Percentiles rank a stretch among this genome's conserved stretches.
Conservation (phyloP, 2,113 vertebrate genomes). For the Prolemur simus region DNA sequence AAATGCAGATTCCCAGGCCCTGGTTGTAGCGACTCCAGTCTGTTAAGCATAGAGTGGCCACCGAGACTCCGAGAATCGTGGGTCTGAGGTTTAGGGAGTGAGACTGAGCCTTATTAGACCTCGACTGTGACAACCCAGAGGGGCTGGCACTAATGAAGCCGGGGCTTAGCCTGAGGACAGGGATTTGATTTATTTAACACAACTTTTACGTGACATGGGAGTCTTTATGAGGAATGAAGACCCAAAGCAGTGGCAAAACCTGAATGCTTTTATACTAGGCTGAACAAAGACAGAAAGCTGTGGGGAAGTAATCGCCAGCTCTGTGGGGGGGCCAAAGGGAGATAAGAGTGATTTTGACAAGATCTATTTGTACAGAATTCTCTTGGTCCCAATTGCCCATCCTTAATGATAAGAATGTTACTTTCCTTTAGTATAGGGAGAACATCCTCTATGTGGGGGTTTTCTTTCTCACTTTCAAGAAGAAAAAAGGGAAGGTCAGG, state of each 20-base stretch:
- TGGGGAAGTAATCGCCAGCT: background rate
- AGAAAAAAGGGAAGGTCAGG: background rate
- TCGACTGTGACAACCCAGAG: background rate
- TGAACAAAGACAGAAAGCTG: background rate
- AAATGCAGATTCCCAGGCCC: background rate
- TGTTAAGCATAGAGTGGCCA: background rate
- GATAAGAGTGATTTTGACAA: background rate
- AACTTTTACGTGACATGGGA: background rate
- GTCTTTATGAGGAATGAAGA: background rate
- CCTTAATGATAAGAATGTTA: background rate
- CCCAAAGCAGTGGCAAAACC: background rate
- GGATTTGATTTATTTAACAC: background rate
- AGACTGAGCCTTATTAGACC: background rate
- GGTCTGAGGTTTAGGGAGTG: background rate
- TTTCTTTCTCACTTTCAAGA: background rate
- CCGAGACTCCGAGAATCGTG: background rate
- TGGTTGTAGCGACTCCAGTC: background rate
- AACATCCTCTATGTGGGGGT: background rate
- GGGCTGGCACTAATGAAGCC: background rate
- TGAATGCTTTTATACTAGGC: background rate
- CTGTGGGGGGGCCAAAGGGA: background rate
- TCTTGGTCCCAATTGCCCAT: background rate
- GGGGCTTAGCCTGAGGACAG: fast-evolving
- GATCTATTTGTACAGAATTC: background rate
- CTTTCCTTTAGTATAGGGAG: background rate